Base-by-base conservation (phyloP, 2,113 vertebrate species). In the Todiramphus chloris region DNA sequence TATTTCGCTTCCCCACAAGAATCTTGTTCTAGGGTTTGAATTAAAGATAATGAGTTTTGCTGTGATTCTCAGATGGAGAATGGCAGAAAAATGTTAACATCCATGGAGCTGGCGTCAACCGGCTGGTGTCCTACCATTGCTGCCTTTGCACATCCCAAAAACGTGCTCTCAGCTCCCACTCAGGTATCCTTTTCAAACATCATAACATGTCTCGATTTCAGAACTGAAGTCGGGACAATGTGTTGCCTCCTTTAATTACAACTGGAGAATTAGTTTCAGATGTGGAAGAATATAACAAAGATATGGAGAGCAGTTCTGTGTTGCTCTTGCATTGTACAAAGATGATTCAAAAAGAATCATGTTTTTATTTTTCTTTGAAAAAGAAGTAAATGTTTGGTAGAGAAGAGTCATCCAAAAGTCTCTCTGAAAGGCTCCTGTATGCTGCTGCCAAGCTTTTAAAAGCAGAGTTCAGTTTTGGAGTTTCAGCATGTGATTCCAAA, bases 11-110 rank as follows among this genome's bases (percentile, higher is more conserved):
- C 48, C 68, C 37, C 35, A 25, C 25, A 59, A 62, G 5, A 6
- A 27, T 48, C 5, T 73, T 73, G n/a, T 56, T 79, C 16, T 76
- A 73, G 11, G 23, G 50, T 62, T 69, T 86, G 37, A 67, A 62
- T 93, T 77, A 44, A 90, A 77, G 46, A 46, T 67, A 46, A 63
- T 41, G 6, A 60, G 6, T 67, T n/a, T 92, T 33, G 48, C 46
- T 87, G 1, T 76, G 64, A 70, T 81, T 89, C n/a, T 30, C 51
- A 87, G 73, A 51, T 87, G 66, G 51, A 94, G 58, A 86, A 75
- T 51, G 72, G 70, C 73, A 83, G 59, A 24, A 64, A 55, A 74
- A 66, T 43, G 37, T 46, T 75, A n/a, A 64, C 14, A 73, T 92
- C 33, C 14, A 25, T 4, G 3, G 63, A 89, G 60, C 51, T 79